Evolutionary conservation across 2,797 vertebrate genomes (phyloP).

Genomic region (Tadarida brasiliensis): DNA sequence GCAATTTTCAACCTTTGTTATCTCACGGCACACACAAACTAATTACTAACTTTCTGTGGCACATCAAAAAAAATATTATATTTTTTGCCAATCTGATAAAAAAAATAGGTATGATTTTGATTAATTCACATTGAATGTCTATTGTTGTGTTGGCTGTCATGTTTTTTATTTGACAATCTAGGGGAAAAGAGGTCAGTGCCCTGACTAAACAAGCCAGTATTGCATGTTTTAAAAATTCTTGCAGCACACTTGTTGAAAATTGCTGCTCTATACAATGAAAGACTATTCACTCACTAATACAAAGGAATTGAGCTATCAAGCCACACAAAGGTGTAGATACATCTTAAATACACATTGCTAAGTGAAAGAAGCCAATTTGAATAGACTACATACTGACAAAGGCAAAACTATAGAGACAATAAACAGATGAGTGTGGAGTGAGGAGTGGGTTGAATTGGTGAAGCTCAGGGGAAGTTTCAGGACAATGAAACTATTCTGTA

Average conservation of each 20-base stretch:
- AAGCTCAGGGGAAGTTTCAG: not conserved
- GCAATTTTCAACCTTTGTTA: not conserved
- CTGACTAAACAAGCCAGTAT: not conserved
- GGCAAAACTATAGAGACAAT: not conserved
- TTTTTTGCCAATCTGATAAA: not conserved
- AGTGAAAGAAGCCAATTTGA: not conserved
- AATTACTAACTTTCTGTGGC: not conserved
- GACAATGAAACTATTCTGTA: not conserved
- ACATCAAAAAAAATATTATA: not conserved
- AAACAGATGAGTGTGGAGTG: not conserved
- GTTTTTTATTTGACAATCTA: not conserved
- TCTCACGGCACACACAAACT: not conserved
- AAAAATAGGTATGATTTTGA: not conserved
- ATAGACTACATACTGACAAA: not conserved
- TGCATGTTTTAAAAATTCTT: not conserved
- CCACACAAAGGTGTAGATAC: not conserved
- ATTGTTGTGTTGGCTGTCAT: not conserved
- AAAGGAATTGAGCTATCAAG: not conserved
- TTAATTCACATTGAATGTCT: not conserved
- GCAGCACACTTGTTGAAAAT: not conserved
- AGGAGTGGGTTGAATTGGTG: not conserved
- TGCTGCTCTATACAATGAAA: not conserved
- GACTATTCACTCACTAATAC: not conserved
- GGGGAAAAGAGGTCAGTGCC: not conserved
- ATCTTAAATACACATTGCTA: not conserved